phyloP scores from a whole-genome alignment of 2,113 vertebrate genomes.

The Acanthochromis polyacanthus region DNA sequence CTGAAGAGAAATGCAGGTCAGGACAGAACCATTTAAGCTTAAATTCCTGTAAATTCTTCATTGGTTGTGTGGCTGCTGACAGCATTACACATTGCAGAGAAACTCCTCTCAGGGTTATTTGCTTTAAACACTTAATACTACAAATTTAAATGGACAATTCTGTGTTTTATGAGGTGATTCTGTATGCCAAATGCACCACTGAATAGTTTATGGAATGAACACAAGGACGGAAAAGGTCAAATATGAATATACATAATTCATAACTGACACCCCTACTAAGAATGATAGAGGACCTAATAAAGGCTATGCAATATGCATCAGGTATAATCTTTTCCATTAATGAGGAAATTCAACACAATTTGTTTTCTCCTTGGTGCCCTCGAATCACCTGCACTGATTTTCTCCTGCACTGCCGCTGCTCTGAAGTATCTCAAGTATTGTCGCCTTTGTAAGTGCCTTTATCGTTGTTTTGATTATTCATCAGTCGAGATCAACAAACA shows the following conservation, averaged over 20 bases:
- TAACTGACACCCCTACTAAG: constrained; percentile 36
- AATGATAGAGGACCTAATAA: constrained; percentile 54
- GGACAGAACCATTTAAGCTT: too few species aligned
- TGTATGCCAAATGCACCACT: constrained; percentile 4
- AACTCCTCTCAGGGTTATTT: background rate
- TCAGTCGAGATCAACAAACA: constrained; percentile 1
- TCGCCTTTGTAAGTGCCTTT: background rate
- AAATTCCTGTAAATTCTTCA: background rate
- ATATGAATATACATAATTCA: constrained; percentile 58
- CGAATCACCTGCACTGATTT: background rate
- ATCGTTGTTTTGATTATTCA: constrained; percentile 7
- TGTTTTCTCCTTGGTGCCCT: constrained; percentile 51
- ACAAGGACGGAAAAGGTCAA: constrained; percentile 55
- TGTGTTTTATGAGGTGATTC: background rate
- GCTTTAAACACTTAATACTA: constrained; percentile 4
- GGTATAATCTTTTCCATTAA: constrained; percentile 33
- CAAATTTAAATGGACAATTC: constrained; percentile 23
- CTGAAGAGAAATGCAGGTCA: too few species aligned
- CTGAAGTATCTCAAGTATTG: background rate
- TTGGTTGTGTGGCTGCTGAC: background rate
- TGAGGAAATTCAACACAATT: constrained; percentile 39
- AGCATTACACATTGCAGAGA: constrained; percentile 4
- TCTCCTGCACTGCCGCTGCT: constrained; percentile 1
- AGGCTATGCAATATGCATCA: constrained; percentile 59
- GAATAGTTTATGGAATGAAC: constrained; percentile 28